These are phyloP conservation scores for Megalopta genalis DNA, from an alignment of 1,140 invertebrate genomes.

Conservation along the genomic window DNA sequence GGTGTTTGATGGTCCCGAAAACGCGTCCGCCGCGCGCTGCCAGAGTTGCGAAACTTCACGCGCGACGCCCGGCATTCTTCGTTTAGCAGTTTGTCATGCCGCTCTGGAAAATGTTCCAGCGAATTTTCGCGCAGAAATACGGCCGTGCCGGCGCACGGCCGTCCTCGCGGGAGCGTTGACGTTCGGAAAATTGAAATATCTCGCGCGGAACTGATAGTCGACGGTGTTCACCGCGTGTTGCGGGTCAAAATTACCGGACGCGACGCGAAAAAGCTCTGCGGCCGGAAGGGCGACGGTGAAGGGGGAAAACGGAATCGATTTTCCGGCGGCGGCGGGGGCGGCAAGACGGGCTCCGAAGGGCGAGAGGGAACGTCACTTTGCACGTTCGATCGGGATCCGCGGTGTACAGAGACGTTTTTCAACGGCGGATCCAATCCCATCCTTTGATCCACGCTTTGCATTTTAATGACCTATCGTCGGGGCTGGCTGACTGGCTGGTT, in stretches of 20 bases:
- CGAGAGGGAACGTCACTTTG: constrained; percentile 27
- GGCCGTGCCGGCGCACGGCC: not conserved
- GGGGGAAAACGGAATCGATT: not conserved
- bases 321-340: not conserved
- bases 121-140: not conserved
- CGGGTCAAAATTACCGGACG: not conserved
- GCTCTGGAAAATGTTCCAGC: not conserved
- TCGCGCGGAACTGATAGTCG: not conserved
- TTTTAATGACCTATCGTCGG: constrained; percentile 64
- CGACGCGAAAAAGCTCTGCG: no score
- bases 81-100: not conserved
- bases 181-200: constrained; percentile 17
- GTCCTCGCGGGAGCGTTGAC: not conserved
- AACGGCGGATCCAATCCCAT: constrained; percentile 51
- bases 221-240: not conserved
- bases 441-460: constrained; percentile 67
- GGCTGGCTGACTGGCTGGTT: constrained; percentile 35
- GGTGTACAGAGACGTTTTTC: constrained; percentile 38
- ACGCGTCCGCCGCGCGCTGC: not conserved
- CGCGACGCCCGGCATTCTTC: not conserved
- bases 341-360: not conserved
- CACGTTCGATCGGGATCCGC: constrained; percentile 48
- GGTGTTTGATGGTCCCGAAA: no score
- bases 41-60: not conserved
- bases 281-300: no score